Base-by-base conservation (phyloP, 2,797 vertebrate genomes). In the Harpagifer antarcticus region DNA sequence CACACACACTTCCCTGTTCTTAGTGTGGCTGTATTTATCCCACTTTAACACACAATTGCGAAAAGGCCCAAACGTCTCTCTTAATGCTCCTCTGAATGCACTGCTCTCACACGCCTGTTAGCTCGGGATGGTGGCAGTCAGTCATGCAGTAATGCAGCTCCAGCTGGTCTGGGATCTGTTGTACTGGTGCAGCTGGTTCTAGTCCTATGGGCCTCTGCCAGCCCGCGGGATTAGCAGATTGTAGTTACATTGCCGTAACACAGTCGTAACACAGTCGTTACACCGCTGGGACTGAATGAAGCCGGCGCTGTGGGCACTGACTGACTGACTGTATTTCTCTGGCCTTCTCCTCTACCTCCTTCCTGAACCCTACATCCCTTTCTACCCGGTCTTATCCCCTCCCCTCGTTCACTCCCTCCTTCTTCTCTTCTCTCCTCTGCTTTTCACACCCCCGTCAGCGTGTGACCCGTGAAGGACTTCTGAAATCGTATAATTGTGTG, bases 131-230 rank as follows among this genome's bases (percentile, higher is more conserved):
- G 55, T 15, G 69, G 74, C 67, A 73, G 60, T n/a, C 77, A 79
- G 50, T 77, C 57, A 49, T 75, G 74, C 72, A 71, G 74, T 55
- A 68, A 44, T 72, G 74, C 71, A 50, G 63, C 64, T 72, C 48
- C 74, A 74, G 81, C 84, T 87, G 74, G 75, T 70, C 79, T 54
- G 53, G 33, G 68, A 61, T 72, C 72, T 76, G 78, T 42, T 48
- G 67, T 23, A 70, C 85, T 86, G 78, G 89, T 88, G 74, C 0
- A 11, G 73, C 78, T 87, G 76, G 81, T 84, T 78, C 68, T 49
- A 72, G 55, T 81, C 79, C 83, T 45, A 54, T 42, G 69, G 45
- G 81, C 19, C 57, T 43, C 63, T 31, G 81, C 64, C 83, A 82
- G 68, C 55, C 68, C 62, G 76, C 9, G 19, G 81, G 71, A 87